Evolutionary conservation across 2,797 vertebrate genomes (phyloP), one percentile per base, ranked within the genome.

Genomic region (Bradypodion pumilum): DNA sequence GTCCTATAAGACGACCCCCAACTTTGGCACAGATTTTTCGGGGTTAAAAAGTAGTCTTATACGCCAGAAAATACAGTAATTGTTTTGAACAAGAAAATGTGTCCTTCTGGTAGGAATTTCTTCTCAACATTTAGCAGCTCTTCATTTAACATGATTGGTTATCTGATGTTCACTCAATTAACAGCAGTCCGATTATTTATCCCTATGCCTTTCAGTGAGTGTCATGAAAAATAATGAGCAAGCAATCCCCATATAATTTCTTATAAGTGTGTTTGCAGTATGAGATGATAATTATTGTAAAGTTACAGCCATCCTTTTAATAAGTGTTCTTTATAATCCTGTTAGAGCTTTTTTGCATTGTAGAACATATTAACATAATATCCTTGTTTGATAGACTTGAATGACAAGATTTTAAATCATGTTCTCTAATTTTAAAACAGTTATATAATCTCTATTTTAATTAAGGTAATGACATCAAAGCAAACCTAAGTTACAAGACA

Each of bases 311-410:
- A 8, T 42, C 35, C 52, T 66, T 82, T 78, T 78, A 62, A 72
- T 72, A 78, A 81, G 29, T 7, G 27, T 49, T 32, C 3, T 12
- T 73, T 82, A 82, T 81, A 78, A 86, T 82, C 74, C 44, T 73
- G 23, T 78, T 86, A 44, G 42, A 62, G 27, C 60, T 60, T 77
- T 56, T 16, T 72, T 77, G 52, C 60, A 9, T 44, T 7, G 25
- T 68, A 1, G 23, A 42, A 10, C 9, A 0, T 29, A 82, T 86
- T 81, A 72, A 27, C 32, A 46, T 75, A 60, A 75, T 77, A 63
- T 35, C 32, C 40, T 42, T 56, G 70, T 29, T 81, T 29, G 4
- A 37, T 62, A 68, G 56, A 27, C 37, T 5, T 81, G n/a, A 63
- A 81, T 70, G 85, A 62, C 29, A 60, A 44, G 65, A 62, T 81